Evolutionary conservation across 2,888 invertebrate species (phyloP), one percentile per base, ranked within the genome.

Genomic region (Dicyrtoma fusca): DNA sequence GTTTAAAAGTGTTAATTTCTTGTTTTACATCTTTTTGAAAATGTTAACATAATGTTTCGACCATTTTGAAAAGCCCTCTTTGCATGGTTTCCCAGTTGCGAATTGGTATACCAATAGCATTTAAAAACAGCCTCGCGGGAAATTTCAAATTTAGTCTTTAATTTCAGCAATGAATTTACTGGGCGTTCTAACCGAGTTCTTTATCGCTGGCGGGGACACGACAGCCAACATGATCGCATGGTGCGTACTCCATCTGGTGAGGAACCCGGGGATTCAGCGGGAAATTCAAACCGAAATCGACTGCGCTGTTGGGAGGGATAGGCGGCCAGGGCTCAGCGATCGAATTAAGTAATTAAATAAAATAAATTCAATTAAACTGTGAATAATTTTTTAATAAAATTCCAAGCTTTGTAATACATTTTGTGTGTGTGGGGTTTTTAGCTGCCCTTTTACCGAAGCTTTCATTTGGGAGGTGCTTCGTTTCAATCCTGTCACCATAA

Each of bases 141-240:
- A n/a, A n/a, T n/a, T n/a, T n/a, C n/a, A n/a, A n/a, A n/a, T n/a
- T n/a, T n/a, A n/a, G n/a, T n/a, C n/a, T n/a, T n/a, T n/a, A n/a
- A n/a, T 49, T 49, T 17, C 49, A 49, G 49, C 11, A 4, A 49
- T n/a, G 17, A 49, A 63, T 23, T 47, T 63, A 19, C 19, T 63
- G 2, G 63, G n/a, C 2, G 10, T 21, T 19, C 17, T 63, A 17
- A 21, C 63, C 6, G 63, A 63, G n/a, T 63, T 63, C 21, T 44
- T 63, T n/a, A 42, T 63, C 10, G 63, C 63, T 14, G 63, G 63
- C 1, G 63, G 63, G 11, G 45, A 63, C 34, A 63, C 63, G 2
- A 63, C 63, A 10, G 14, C 45, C 17, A 45, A 3, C 11, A 63
- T 21, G n/a, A 14, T 63, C 2, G 2, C 44, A 11, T 63, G 63